Evolutionary conservation across 2,113 vertebrate genomes (phyloP), one percentile per base, ranked within the genome.

Genomic region (Emberiza fucata): DNA sequence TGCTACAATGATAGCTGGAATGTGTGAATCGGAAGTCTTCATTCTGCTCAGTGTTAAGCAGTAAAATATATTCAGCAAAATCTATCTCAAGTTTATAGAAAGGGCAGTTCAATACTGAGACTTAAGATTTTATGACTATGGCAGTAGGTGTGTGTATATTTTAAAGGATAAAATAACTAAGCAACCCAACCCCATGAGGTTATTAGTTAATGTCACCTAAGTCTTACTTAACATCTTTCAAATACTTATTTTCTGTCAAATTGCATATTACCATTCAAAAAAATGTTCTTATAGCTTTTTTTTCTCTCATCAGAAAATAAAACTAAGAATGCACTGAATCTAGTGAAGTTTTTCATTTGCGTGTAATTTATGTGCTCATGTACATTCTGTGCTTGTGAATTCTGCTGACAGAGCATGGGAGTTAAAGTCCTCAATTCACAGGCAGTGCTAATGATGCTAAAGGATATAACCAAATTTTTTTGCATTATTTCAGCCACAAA

Each of bases 111-210:
- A 66, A 0, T 23, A 15, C 44, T 56, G 69, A 60, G 22, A 15
- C 11, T 83, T 23, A 20, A 53, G 18, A 27, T 63, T 71, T 76
- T 81, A 28, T 63, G 59, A 29, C 16, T 79, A 1, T 68, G 24
- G 11, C 22, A 23, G 51, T 79, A 64, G 8, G 10, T 35, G 5
- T 64, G 2, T 56, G 3, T 79, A 4, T 70, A 45, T 59, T 60
- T 66, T 39, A 81, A 70, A 66, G 39, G 27, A 70, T 69, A 18
- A 81, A 71, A 64, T 33, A 82, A 24, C 8, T 0, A 1, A 64
- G 31, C 17, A 81, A 11, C 5, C 0, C 1, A 78, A 47, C 9
- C 4, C 14, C 12, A 29, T 50, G 31, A 37, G 4, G 2, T 29
- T 76, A 11, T 53, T 61, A 35, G 6, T 60, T 81, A 51, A 53